These are phyloP conservation scores for Calycopis cecrops DNA, from an alignment of 1,140 invertebrate species.

Conservation along the genomic window DNA sequence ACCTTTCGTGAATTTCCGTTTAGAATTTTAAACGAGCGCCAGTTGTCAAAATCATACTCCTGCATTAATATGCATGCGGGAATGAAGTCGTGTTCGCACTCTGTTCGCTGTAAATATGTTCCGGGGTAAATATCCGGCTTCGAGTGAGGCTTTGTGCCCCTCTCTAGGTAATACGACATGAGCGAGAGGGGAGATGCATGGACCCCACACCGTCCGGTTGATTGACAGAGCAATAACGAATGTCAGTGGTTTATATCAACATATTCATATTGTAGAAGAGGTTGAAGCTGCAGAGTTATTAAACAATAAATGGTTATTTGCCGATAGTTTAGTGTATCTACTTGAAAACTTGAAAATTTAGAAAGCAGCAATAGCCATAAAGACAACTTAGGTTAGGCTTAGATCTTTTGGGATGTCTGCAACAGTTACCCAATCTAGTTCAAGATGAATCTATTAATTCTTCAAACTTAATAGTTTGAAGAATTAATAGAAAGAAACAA, in stretches of 20 bases:
- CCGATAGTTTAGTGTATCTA: no score
- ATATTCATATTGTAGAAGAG: not conserved
- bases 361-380: no score
- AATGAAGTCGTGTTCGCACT: slow-evolving; percentile 43
- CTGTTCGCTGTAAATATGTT: slow-evolving; percentile 59
- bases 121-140: slow-evolving; percentile 55
- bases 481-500: no score
- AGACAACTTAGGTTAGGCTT: no score
- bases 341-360: no score
- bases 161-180: slow-evolving; percentile 9
- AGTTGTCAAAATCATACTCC: slow-evolving; percentile 19
- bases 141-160: slow-evolving; percentile 41
- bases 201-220: slow-evolving; percentile 38
- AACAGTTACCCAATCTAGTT: no score
- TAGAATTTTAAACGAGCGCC: slow-evolving; percentile 8
- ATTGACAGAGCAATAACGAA: slow-evolving; percentile 54
- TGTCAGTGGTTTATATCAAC: not conserved
- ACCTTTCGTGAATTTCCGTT: slow-evolving; percentile 1
- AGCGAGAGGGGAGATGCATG: slow-evolving; percentile 29
- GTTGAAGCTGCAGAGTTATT: not conserved
- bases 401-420: no score
- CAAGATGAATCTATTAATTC: no score
- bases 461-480: no score
- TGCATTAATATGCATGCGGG: slow-evolving; percentile 47
- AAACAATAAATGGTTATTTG: no score